A percentile compares a stretch with the other conserved stretches of the same genome.
phyloP scores from a whole-genome alignment of 2,113 vertebrate species.

The Corynorhinus townsendii region DNA sequence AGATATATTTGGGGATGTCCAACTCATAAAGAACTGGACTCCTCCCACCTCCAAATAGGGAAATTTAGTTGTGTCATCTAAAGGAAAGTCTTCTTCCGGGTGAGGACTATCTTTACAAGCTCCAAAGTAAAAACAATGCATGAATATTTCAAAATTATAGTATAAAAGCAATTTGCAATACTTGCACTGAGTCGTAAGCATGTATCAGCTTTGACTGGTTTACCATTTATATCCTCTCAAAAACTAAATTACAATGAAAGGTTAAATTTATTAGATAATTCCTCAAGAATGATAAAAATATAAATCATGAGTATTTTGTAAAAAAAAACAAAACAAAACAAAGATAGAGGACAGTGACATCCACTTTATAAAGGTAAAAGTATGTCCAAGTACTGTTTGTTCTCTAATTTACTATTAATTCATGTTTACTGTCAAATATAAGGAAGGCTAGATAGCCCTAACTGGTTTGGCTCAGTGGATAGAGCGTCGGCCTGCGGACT shows the following conservation, averaged over 20 bases:
- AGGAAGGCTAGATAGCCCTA: background rate
- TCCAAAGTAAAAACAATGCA: conserved; percentile 5
- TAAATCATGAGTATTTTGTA: conserved; percentile 11
- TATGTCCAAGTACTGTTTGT: background rate
- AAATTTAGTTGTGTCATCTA: background rate
- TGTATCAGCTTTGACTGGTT: background rate
- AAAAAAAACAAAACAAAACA: conserved; percentile 35
- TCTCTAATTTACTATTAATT: background rate
- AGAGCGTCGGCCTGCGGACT: too few relatives aligned
- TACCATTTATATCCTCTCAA: background rate
- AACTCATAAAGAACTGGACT: background rate
- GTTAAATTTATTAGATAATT: conserved; percentile 26
- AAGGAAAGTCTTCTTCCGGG: background rate
- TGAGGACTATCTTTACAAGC: background rate
- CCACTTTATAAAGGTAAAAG: background rate
- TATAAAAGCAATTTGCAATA: background rate
- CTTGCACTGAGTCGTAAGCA: background rate
- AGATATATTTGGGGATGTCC: background rate
- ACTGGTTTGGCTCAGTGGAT: too few relatives aligned
- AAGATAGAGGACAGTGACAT: background rate
- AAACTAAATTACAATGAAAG: conserved; percentile 35
- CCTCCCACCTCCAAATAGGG: background rate
- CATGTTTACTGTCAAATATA: background rate
- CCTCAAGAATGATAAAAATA: conserved; percentile 23
- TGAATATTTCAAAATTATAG: background rate